These are phyloP conservation scores for Dasyurus viverrinus DNA, from an alignment of 2,113 vertebrate species.

Conservation along the genomic window DNA sequence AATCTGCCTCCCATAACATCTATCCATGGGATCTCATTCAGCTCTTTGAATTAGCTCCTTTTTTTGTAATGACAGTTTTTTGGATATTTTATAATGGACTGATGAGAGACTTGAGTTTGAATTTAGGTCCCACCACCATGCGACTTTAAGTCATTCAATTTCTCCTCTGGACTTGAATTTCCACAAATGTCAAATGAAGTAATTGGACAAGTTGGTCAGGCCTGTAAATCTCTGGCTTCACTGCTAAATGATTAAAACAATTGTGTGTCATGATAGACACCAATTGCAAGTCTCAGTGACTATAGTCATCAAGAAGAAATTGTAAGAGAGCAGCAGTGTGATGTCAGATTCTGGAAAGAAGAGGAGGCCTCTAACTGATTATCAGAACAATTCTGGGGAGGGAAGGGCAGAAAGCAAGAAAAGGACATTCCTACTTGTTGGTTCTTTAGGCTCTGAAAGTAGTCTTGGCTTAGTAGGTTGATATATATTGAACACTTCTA, in stretches of 20 bases:
- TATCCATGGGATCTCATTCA: neutral
- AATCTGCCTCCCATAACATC: constrained; percentile 30
- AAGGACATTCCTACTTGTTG: neutral
- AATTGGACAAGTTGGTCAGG: neutral
- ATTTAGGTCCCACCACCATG: neutral
- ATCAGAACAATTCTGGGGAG: neutral
- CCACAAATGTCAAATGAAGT: neutral
- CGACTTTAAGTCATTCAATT: neutral
- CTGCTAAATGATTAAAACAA: neutral
- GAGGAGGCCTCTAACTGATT: neutral
- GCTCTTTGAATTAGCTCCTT: constrained; percentile 15
- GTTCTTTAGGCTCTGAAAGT: neutral
- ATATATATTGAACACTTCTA: neutral
- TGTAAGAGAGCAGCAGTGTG: neutral
- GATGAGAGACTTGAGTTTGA: constrained; percentile 12
- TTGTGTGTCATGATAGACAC: neutral
- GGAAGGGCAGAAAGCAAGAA: neutral
- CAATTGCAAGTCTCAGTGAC: neutral
- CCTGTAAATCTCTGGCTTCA: neutral
- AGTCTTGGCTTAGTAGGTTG: neutral
- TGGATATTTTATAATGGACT: constrained; percentile 21
- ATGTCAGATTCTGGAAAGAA: neutral
- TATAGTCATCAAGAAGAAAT: neutral
- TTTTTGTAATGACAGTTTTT: neutral
- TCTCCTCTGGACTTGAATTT: neutral